phyloP scores from a whole-genome alignment of 2,113 vertebrate species.

The Boulengeromyrus knoepffleri region DNA sequence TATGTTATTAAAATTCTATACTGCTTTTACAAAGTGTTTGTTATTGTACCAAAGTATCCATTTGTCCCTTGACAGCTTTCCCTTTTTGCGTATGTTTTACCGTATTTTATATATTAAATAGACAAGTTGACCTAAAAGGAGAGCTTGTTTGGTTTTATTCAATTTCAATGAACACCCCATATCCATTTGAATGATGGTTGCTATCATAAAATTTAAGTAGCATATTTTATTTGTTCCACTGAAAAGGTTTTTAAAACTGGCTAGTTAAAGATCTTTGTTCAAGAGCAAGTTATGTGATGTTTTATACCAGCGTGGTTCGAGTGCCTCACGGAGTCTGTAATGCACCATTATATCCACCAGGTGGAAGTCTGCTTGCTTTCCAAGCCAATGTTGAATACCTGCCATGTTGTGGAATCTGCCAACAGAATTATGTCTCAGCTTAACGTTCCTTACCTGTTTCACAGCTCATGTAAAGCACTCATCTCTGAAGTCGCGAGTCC shows the following conservation, averaged over 20 bases:
- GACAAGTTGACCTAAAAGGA: slow-evolving; percentile 67
- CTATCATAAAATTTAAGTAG: background rate
- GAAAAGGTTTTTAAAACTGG: background rate
- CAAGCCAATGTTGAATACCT: background rate
- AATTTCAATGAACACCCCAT: slow-evolving; percentile 7
- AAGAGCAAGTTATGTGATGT: background rate
- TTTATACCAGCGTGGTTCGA: background rate
- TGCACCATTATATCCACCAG: slow-evolving; percentile 9
- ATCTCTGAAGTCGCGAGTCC: background rate
- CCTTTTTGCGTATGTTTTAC: slow-evolving; percentile 72
- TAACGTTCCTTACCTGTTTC: background rate
- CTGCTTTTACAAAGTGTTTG: slow-evolving; percentile 89
- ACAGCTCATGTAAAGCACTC: background rate
- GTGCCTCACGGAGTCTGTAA: background rate
- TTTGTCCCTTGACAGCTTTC: slow-evolving; percentile 70
- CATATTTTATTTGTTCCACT: background rate
- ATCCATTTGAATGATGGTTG: background rate
- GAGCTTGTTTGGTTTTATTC: slow-evolving; percentile 34
- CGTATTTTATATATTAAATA: slow-evolving; percentile 81
- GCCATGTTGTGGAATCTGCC: background rate
- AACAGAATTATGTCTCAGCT: background rate
- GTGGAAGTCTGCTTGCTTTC: background rate
- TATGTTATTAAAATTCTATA: slow-evolving; percentile 86
- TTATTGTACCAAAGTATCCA: slow-evolving; percentile 88
- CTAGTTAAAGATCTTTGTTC: background rate